Evolutionary conservation across 2,113 vertebrate genomes (phyloP).

Genomic region (Polypterus senegalus): DNA sequence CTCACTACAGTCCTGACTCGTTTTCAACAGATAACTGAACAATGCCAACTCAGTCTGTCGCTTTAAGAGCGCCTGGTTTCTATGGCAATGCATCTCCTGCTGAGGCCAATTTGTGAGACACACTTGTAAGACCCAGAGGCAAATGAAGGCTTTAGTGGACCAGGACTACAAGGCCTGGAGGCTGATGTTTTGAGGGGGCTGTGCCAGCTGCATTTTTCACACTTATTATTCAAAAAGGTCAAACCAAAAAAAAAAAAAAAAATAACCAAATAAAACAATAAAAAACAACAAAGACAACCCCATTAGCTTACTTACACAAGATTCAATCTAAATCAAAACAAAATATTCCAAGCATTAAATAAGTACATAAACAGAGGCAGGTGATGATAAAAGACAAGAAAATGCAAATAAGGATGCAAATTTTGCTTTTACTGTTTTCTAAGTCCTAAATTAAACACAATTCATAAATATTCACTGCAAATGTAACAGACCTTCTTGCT

Average conservation of each 20-base stretch:
- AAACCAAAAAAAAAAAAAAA: too few relatives aligned
- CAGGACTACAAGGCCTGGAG: slow-evolving; percentile 15
- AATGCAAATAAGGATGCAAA: too few relatives aligned
- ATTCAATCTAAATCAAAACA: too few relatives aligned
- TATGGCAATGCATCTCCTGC: slow-evolving; percentile 51
- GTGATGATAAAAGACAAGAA: neutral
- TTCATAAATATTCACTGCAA: too few relatives aligned
- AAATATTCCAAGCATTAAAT: too few relatives aligned
- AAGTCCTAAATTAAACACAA: too few relatives aligned
- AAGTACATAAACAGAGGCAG: slow-evolving; percentile 2
- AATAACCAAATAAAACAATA: too few relatives aligned
- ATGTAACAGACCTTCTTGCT: too few relatives aligned
- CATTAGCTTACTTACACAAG: too few relatives aligned
- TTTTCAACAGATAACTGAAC: slow-evolving; percentile 24
- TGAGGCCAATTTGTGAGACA: slow-evolving; percentile 50
- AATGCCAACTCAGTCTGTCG: slow-evolving; percentile 35
- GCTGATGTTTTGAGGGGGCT: slow-evolving; percentile 30
- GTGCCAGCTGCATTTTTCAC: slow-evolving; percentile 6
- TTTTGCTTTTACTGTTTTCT: too few relatives aligned
- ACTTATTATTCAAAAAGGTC: slow-evolving; percentile 7
- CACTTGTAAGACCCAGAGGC: slow-evolving; percentile 31
- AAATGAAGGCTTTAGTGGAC: slow-evolving; percentile 8
- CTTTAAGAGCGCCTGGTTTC: slow-evolving; percentile 45
- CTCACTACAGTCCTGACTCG: slow-evolving; percentile 30
- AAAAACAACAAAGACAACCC: too few relatives aligned